Percentiles rank a stretch among this genome's conserved stretches.
Conservation (phyloP, 2,113 vertebrate species). For the Sebastes schlegelii region DNA sequence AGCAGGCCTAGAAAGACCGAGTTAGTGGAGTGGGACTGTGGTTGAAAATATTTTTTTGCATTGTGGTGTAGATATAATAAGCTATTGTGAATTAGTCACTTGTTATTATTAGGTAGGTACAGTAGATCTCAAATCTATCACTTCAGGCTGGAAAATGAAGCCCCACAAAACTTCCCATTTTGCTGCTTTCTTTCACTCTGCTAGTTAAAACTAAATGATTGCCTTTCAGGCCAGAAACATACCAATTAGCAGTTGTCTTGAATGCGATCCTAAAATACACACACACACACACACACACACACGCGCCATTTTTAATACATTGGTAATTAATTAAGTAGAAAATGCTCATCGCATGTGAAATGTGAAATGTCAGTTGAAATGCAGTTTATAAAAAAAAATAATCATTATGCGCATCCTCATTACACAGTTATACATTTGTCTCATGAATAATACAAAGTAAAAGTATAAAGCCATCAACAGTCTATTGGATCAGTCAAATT, state of each 20-base stretch:
- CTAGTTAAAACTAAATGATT: constrained; percentile 16
- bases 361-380: constrained; percentile 25
- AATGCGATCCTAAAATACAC: neutral
- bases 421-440: constrained; percentile 30
- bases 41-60: neutral
- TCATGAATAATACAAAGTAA: constrained; percentile 48
- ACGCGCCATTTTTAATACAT: constrained; percentile 7
- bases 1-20: neutral
- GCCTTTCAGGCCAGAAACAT: constrained; percentile 5
- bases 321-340: constrained; percentile 32
- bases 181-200: neutral
- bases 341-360: neutral
- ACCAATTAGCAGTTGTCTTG: constrained; percentile 13
- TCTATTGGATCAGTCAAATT: constrained; percentile 45
- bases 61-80: neutral
- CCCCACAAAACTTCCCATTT: neutral
- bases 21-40: neutral
- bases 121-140: neutral
- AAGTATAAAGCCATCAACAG: constrained; percentile 54
- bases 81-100: neutral
- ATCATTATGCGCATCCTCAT: constrained; percentile 41
- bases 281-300: neutral
- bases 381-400: constrained; percentile 5
- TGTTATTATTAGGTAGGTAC: neutral
- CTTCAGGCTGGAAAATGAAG: neutral